Percentiles rank a stretch among this genome's conserved stretches.
Evolutionary conservation across 2,797 vertebrate genomes (phyloP).

Genomic region (Eospalax fontanierii): DNA sequence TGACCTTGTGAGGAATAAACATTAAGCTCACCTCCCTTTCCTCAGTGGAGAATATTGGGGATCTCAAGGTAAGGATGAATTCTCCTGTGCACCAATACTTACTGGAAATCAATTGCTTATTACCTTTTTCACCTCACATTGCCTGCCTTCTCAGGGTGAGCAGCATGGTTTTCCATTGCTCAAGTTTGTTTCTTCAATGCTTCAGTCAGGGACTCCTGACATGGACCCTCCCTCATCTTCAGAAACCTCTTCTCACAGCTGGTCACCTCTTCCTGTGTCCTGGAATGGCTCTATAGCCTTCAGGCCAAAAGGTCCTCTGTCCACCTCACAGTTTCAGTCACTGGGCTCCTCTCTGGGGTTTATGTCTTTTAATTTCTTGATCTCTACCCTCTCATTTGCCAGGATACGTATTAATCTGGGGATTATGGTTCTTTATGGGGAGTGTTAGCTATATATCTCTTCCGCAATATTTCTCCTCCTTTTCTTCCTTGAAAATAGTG

Average conservation of each 20-base stretch:
- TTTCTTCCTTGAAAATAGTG: neutral
- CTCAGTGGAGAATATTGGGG: neutral
- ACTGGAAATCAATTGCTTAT: neutral
- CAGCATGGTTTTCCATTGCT: neutral
- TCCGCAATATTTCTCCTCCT: neutral
- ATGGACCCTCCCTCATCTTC: neutral
- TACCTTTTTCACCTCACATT: neutral
- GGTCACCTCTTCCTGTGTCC: fast-evolving
- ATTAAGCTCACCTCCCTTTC: neutral
- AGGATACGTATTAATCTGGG: neutral
- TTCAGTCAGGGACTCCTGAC: neutral
- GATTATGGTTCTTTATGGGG: neutral
- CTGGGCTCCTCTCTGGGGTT: neutral
- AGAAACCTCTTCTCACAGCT: neutral
- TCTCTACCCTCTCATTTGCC: neutral
- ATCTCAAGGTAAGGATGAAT: neutral
- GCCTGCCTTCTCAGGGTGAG: neutral
- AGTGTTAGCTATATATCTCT: neutral
- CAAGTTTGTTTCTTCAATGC: neutral
- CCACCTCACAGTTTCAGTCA: neutral
- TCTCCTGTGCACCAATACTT: neutral
- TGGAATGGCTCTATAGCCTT: fast-evolving
- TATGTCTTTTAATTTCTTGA: neutral
- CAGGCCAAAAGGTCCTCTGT: neutral
- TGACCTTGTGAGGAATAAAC: neutral